Evolutionary conservation across 2,113 vertebrate genomes (phyloP).

Genomic region (Albula glossodonta): DNA sequence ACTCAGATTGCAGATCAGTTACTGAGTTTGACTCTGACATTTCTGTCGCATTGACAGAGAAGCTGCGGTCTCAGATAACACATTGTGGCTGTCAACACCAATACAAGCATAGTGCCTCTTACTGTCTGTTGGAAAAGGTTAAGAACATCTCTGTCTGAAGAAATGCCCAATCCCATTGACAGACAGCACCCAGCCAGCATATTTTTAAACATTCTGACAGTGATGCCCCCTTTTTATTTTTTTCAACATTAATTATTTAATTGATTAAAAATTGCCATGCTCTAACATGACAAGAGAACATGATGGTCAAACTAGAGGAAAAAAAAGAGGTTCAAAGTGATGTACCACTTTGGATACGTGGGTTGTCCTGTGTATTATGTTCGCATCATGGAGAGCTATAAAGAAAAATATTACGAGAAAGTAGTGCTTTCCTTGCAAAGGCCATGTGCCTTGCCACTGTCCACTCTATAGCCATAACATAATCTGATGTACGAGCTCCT

Average conservation of each 20-base stretch:
- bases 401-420: neutral
- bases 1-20: conserved; percentile 42
- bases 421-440: conserved; percentile 67
- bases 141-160: conserved; percentile 58
- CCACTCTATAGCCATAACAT: conserved; percentile 57
- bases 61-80: conserved; percentile 56
- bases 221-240: conserved; percentile 55
- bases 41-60: conserved; percentile 52
- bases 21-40: conserved; percentile 65
- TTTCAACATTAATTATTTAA: conserved; percentile 51
- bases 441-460: conserved; percentile 66
- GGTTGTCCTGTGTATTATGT: neutral
- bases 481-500: neutral
- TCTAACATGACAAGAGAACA: neutral
- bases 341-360: neutral
- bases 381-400: neutral
- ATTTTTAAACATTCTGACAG: conserved; percentile 54
- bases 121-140: conserved; percentile 66
- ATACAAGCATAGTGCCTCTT: conserved; percentile 52
- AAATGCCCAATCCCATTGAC: conserved; percentile 51
- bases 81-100: conserved; percentile 61
- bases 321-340: neutral
- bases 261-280: neutral
- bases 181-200: conserved; percentile 51
- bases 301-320: neutral